phyloP scores from a whole-genome alignment of 2,888 invertebrate genomes.

The Chironomus riparius region DNA sequence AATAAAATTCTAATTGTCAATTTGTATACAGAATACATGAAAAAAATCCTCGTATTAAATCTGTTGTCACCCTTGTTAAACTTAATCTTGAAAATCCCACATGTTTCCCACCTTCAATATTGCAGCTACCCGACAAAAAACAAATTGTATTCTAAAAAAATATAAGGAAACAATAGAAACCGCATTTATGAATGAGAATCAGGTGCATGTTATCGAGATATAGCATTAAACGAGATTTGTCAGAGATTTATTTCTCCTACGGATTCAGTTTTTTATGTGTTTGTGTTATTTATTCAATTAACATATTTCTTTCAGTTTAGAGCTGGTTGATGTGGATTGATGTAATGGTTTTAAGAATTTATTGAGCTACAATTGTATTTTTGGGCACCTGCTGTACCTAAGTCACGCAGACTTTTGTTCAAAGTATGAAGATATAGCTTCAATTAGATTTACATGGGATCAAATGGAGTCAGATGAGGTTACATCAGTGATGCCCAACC shows the following conservation, averaged over 20 bases:
- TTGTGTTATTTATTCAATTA: conserved; percentile 22
- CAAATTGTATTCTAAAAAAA: not conserved
- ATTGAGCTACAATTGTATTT: too few relatives aligned
- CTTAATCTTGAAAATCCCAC: conserved; percentile 7
- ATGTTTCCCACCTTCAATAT: conserved; percentile 7
- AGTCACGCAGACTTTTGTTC: too few relatives aligned
- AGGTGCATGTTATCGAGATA: conserved; percentile 26
- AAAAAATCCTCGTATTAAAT: too few relatives aligned
- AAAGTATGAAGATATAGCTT: too few relatives aligned
- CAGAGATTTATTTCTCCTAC: conserved; percentile 24
- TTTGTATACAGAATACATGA: too few relatives aligned
- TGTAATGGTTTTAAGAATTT: too few relatives aligned
- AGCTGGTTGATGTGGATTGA: not conserved
- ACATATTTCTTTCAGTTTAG: conserved; percentile 9
- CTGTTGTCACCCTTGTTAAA: conserved; percentile 11
- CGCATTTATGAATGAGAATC: conserved; percentile 19
- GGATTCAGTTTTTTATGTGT: not conserved
- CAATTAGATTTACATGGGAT: too few relatives aligned
- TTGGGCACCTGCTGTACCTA: too few relatives aligned
- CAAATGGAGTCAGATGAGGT: too few relatives aligned
- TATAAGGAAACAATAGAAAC: not conserved
- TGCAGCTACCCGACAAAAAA: not conserved
- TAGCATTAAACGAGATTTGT: conserved; percentile 27
- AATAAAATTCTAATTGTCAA: not conserved
- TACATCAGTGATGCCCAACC: too few relatives aligned